A percentile compares a stretch with the other conserved stretches of the same genome.
phyloP scores from a whole-genome alignment of 2,113 vertebrate genomes.

The Semicossyphus pulcher region DNA sequence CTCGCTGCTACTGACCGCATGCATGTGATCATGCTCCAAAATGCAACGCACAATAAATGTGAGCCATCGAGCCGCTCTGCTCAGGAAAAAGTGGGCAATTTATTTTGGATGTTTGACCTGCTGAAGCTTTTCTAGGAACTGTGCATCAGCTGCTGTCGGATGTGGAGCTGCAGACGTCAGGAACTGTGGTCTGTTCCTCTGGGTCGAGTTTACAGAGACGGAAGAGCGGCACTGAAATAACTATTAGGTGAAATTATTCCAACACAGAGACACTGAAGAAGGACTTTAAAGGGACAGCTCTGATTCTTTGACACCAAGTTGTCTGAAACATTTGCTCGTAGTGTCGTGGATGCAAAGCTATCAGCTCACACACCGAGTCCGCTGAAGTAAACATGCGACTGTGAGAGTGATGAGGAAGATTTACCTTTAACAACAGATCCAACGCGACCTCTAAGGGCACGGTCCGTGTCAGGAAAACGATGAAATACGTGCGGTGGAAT shows the following conservation, averaged over 20 bases:
- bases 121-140: conserved; percentile 39
- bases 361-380: no score
- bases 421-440: no score
- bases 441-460: no score
- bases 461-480: no score
- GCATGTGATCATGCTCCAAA: conserved; percentile 86
- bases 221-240: not conserved
- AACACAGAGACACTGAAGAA: not conserved
- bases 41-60: conserved; percentile 75
- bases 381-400: no score
- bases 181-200: not conserved
- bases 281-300: not conserved
- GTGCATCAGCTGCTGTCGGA: conserved; percentile 36
- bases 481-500: no score
- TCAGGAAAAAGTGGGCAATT: conserved; percentile 57
- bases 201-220: not conserved
- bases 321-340: no score
- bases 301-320: not conserved
- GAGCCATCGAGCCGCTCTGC: conserved; percentile 61
- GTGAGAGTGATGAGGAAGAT: no score
- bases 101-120: conserved; percentile 65
- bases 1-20: conserved; percentile 88
- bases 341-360: no score
- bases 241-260: not conserved
- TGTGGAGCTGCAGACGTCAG: not conserved